Percentiles rank a stretch among this genome's conserved stretches.
phyloP scores from a whole-genome alignment of 2,888 invertebrate species.

The Eulithis testata region DNA sequence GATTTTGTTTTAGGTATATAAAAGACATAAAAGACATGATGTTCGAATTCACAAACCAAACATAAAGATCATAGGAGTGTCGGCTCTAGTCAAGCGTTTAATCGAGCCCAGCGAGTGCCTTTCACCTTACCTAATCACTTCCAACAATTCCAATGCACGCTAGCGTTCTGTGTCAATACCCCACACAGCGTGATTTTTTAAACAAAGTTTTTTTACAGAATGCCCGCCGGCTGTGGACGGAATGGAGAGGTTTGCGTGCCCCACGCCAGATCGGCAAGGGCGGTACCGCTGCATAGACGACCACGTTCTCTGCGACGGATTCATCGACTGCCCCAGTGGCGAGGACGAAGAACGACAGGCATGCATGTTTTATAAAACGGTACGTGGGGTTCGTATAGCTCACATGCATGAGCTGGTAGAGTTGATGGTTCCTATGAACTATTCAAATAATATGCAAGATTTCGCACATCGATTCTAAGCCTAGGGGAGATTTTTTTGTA shows the following conservation, averaged over 20 bases:
- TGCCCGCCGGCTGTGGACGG: conserved; percentile 96
- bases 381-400: conserved; percentile 58
- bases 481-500: background rate
- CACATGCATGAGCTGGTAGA: background rate
- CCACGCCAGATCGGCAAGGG: conserved; percentile 95
- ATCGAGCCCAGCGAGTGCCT: background rate
- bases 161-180: no score
- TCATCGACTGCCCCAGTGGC: conserved; percentile 96
- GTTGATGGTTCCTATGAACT: no score
- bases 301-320: conserved; percentile 97
- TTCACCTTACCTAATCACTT: conserved; percentile 2
- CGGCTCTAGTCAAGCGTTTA: background rate
- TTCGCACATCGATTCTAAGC: no score
- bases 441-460: no score
- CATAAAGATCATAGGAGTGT: background rate
- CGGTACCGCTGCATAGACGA: conserved; percentile 98
- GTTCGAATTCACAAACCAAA: background rate
- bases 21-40: background rate
- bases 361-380: conserved; percentile 99
- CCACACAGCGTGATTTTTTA: conserved; percentile 10
- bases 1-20: background rate
- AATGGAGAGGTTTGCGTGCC: conserved; percentile 97
- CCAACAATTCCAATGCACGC: background rate
- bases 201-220: conserved; percentile 85
- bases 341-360: conserved; percentile 97